Evolutionary conservation across 2,113 vertebrate genomes (phyloP).

Genomic region (Ptilorrhoa leucosticta): DNA sequence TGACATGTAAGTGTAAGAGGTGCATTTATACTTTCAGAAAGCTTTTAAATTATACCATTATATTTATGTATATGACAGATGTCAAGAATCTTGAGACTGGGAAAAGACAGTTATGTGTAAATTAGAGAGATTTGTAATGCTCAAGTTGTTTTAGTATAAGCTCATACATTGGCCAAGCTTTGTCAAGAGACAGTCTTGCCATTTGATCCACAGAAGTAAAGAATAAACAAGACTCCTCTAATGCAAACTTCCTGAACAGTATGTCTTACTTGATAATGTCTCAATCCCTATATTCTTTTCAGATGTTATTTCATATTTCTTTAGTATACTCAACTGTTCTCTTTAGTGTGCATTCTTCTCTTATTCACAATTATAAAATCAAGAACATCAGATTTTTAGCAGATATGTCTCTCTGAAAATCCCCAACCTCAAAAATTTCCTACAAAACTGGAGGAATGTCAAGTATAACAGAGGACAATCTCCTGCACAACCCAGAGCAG

Average conservation of each 20-base stretch:
- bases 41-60: background rate
- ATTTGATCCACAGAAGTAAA: background rate
- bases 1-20: background rate
- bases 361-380: background rate
- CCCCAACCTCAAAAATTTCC: background rate
- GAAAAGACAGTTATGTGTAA: background rate
- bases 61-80: background rate
- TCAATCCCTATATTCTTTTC: background rate
- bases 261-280: background rate
- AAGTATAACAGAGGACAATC: background rate
- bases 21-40: background rate
- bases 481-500: background rate
- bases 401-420: background rate
- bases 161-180: background rate
- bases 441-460: background rate
- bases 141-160: background rate
- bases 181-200: background rate
- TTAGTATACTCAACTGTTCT: background rate
- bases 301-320: background rate
- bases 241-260: background rate
- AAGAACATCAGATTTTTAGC: background rate
- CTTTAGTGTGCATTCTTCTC: background rate
- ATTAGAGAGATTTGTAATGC: background rate
- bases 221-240: background rate
- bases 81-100: background rate